phyloP scores from a whole-genome alignment of 2,797 vertebrate genomes.

The Prunella strophiata region DNA sequence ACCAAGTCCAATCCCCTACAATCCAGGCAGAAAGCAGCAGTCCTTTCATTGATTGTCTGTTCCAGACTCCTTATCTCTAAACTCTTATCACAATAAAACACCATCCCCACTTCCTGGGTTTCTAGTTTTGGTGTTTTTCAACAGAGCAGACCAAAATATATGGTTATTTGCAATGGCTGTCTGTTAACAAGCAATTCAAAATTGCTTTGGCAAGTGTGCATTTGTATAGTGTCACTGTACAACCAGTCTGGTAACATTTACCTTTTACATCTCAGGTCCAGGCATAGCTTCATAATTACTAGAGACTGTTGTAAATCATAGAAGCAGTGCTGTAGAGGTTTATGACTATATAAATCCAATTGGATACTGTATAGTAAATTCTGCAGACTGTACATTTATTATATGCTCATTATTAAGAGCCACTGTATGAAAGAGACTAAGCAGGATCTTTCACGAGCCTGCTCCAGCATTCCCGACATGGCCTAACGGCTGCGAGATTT shows the following conservation, averaged over 20 bases:
- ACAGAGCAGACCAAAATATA: background rate
- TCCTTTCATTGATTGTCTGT: background rate
- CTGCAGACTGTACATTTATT: slow-evolving; percentile 71
- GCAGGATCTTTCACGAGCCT: slow-evolving; percentile 48
- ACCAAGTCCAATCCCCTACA: background rate
- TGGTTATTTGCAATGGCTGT: background rate
- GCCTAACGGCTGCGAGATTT: slow-evolving; percentile 56
- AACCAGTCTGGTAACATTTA: slow-evolving; percentile 34
- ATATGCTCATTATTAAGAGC: slow-evolving; percentile 71
- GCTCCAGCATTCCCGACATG: slow-evolving; percentile 56
- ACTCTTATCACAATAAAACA: background rate
- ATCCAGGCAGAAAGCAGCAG: background rate
- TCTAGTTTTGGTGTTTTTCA: background rate
- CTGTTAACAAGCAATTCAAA: slow-evolving; percentile 21
- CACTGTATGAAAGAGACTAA: slow-evolving; percentile 42
- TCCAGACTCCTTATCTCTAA: background rate
- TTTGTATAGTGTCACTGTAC: slow-evolving; percentile 17
- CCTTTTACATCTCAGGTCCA: slow-evolving; percentile 44
- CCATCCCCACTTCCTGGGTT: background rate
- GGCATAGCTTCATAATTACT: slow-evolving; percentile 65
- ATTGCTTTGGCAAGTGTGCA: background rate
- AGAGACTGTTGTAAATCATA: slow-evolving; percentile 68
- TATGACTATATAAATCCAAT: slow-evolving; percentile 75
- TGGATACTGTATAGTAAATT: slow-evolving; percentile 71
- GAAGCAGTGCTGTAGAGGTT: slow-evolving; percentile 67